Conservation (phyloP, 2,888 invertebrate genomes). For the Andrena fulva region DNA sequence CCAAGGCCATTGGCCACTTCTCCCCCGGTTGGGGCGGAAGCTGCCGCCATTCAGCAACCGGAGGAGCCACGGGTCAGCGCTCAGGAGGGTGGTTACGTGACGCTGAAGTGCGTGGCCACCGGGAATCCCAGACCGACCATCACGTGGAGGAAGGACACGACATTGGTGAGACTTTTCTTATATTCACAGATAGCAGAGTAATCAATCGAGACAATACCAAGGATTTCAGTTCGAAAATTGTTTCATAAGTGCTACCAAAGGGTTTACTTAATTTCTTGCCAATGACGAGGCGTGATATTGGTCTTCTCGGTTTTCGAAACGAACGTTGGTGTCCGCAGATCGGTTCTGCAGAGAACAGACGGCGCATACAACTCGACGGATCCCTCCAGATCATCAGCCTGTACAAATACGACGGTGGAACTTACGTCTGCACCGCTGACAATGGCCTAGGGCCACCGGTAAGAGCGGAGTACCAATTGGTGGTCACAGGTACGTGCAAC, state of each 20-base stretch:
- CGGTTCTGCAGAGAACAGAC: conserved; percentile 90
- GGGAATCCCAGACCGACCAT: conserved; percentile 92
- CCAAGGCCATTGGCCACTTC: conserved; percentile 64
- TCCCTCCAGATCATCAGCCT: conserved; percentile 93
- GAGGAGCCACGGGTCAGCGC: conserved; percentile 88
- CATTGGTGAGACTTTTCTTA: conserved; percentile 86
- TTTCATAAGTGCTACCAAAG: not conserved
- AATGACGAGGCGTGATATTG: no score
- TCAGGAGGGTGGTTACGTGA: conserved; percentile 90
- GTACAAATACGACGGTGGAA: conserved; percentile 92
- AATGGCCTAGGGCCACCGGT: conserved; percentile 91
- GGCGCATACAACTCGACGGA: conserved; percentile 90
- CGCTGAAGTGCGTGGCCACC: conserved; percentile 90
- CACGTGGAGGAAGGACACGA: conserved; percentile 91
- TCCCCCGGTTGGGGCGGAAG: conserved; percentile 68
- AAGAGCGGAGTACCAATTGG: conserved; percentile 89
- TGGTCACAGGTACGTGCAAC: conserved; percentile 90
- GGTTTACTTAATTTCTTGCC: not conserved
- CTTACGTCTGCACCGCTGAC: conserved; percentile 94
- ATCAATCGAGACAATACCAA: not conserved
- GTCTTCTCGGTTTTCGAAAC: no score
- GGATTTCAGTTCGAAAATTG: not conserved
- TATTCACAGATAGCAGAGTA: not conserved
- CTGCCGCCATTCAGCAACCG: conserved; percentile 80
- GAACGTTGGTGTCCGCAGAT: conserved; percentile 86